phyloP scores from a whole-genome alignment of 2,113 vertebrate species.

The Chloebia gouldiae region DNA sequence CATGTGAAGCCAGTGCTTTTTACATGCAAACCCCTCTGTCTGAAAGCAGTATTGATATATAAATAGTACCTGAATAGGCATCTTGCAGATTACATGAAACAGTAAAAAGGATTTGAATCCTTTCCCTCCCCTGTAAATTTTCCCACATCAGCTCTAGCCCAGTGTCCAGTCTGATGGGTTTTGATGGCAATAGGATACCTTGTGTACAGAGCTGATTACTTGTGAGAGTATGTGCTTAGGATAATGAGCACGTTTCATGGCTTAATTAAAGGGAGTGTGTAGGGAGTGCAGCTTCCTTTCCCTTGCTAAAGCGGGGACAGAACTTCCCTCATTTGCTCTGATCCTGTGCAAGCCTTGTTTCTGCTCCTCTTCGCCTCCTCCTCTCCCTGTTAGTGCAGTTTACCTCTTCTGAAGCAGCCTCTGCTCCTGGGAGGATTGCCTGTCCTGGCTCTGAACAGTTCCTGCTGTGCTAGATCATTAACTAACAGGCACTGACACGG shows the following conservation, averaged over 20 bases:
- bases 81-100: neutral
- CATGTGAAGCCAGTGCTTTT: neutral
- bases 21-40: neutral
- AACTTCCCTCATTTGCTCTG: neutral
- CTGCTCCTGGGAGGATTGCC: neutral
- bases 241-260: neutral
- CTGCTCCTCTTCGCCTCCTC: neutral
- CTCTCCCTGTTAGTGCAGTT: neutral
- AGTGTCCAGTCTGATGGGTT: neutral
- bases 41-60: neutral
- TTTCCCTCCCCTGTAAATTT: neutral
- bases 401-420: neutral
- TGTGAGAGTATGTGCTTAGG: neutral
- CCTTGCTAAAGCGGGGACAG: neutral
- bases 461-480: neutral
- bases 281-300: neutral
- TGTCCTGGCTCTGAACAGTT: neutral
- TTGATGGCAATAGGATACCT: neutral
- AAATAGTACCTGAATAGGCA: neutral
- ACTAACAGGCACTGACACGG: neutral
- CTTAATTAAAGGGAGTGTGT: neutral
- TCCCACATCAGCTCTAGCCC: neutral
- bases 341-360: neutral
- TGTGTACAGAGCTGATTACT: neutral
- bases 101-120: neutral